phyloP scores from a whole-genome alignment of 2,797 vertebrate genomes.

The Cheracebus regulus region DNA sequence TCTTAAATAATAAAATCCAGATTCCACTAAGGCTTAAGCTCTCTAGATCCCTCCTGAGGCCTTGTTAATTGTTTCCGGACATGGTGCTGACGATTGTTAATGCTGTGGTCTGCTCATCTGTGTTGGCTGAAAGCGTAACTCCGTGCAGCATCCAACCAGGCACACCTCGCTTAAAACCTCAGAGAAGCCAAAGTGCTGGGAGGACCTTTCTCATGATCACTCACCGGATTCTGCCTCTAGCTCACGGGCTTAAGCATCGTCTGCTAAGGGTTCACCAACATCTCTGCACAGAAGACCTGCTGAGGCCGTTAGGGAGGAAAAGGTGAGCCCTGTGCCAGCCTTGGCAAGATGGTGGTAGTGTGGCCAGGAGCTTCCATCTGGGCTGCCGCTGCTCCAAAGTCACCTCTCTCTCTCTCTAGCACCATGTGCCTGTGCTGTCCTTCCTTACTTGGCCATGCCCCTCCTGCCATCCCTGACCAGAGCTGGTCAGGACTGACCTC shows the following conservation, averaged over 20 bases:
- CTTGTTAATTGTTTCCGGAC: background rate
- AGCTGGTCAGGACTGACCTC: too few relatives aligned
- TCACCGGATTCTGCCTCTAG: background rate
- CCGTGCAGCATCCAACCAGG: background rate
- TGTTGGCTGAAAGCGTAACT: background rate
- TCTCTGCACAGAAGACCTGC: background rate
- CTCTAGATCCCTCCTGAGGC: background rate
- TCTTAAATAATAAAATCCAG: background rate
- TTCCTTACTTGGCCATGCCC: background rate
- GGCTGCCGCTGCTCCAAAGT: background rate
- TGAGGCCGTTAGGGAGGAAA: background rate
- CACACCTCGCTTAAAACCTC: background rate
- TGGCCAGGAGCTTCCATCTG: background rate
- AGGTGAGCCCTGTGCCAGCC: background rate
- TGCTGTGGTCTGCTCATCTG: too few relatives aligned
- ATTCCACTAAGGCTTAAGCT: background rate
- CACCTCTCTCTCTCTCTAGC: background rate
- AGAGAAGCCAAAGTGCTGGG: background rate
- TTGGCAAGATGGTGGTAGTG: fast-evolving
- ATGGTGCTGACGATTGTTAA: too few relatives aligned
- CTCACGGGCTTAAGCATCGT: background rate
- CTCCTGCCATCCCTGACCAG: background rate
- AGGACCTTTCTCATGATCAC: background rate
- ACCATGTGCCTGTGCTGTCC: background rate
- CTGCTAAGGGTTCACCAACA: background rate